Conservation (phyloP, 92 coral and sea anemone species). For the Siderastrea radians region DNA sequence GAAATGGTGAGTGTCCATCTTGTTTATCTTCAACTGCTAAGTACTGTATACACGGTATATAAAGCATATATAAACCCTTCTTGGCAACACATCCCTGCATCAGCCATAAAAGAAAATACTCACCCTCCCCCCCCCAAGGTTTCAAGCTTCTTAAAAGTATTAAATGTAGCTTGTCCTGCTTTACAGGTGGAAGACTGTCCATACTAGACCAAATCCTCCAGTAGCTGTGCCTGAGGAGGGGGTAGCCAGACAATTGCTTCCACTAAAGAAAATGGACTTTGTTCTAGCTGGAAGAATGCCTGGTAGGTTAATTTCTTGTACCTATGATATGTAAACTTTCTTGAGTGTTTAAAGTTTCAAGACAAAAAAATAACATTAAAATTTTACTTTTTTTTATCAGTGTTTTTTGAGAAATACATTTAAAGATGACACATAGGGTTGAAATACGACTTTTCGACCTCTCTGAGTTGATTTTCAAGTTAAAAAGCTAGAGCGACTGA, state of each 20-base stretch:
- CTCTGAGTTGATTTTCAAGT: no score
- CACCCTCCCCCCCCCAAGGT: not conserved
- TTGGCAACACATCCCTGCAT: not conserved
- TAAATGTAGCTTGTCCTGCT: not conserved
- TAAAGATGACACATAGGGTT: no score
- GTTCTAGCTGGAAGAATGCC: slow-evolving; percentile 10
- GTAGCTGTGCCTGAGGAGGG: not conserved
- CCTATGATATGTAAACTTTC: not conserved
- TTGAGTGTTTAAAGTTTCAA: not conserved
- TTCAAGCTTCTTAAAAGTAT: not conserved
- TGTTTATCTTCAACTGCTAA: not conserved
- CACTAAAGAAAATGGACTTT: slow-evolving; percentile 10
- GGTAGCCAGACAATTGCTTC: not conserved
- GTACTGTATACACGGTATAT: not conserved
- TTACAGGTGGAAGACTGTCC: slow-evolving; percentile 23
- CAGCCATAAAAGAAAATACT: no score
- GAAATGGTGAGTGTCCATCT: slow-evolving; percentile 16
- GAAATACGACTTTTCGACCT: no score
- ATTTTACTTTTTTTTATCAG: no score
- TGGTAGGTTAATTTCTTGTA: not conserved
- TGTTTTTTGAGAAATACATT: no score
- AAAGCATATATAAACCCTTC: not conserved
- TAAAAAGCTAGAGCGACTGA: no score
- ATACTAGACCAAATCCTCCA: slow-evolving; percentile 1
- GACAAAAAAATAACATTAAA: no score